phyloP scores from a whole-genome alignment of 2,797 vertebrate genomes.

The Capromys pilorides region DNA sequence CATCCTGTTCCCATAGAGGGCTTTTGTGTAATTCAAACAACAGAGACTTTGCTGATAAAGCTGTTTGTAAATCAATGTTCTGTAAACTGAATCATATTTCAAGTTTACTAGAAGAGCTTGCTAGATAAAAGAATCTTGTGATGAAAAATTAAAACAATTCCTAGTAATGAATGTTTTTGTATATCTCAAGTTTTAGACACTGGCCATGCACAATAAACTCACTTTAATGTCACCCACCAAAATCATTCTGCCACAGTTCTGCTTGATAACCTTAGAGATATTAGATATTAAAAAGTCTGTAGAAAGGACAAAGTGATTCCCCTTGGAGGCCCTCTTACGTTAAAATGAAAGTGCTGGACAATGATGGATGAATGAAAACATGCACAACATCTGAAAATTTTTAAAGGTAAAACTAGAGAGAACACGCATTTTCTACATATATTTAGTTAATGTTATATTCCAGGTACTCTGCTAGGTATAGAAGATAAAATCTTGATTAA shows the following conservation, averaged over 20 bases:
- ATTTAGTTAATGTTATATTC: constrained; percentile 38
- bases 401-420: constrained; percentile 58
- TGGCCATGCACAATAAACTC: constrained; percentile 7
- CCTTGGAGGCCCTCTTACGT: neutral
- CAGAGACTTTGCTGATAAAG: constrained; percentile 70
- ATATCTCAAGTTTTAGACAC: constrained; percentile 49
- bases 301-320: constrained; percentile 36
- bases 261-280: constrained; percentile 48
- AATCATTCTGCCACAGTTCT: neutral
- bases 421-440: constrained; percentile 6
- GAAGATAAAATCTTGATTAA: constrained; percentile 65
- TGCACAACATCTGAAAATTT: constrained; percentile 45
- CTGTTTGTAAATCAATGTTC: constrained; percentile 78
- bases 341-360: constrained; percentile 28
- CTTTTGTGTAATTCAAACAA: constrained; percentile 67
- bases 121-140: constrained; percentile 54
- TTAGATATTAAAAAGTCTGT: constrained; percentile 22
- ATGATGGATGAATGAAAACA: constrained; percentile 55
- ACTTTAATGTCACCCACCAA: constrained; percentile 9
- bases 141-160: constrained; percentile 73
- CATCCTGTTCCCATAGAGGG: constrained; percentile 53
- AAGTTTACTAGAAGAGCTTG: constrained; percentile 64
- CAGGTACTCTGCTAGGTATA: neutral
- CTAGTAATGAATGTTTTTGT: constrained; percentile 52
- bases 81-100: constrained; percentile 71